Base-by-base conservation (phyloP, 1,140 invertebrate genomes). In the Calycopis cecrops region DNA sequence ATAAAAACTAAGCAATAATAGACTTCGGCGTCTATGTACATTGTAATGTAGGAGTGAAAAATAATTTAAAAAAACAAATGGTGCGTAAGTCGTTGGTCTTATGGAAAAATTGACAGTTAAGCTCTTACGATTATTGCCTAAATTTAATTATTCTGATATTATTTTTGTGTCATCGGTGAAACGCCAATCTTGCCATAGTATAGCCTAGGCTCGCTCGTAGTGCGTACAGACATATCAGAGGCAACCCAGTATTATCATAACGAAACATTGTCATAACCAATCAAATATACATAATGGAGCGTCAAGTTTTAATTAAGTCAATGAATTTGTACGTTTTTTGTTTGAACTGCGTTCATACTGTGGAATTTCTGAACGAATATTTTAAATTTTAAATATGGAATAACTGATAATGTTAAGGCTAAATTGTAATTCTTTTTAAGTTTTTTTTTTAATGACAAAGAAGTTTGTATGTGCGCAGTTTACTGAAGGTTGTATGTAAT, bases 1-100 rank as follows among this genome's bases (percentile, higher is more conserved):
- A 78, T 86, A 86, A 86, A 87, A 87, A 84, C 69, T 85, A 85
- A 87, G 84, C 84, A 87, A 87, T 87, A 87, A 85, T 87, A 87
- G 84, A 71, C 84, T 67, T 67, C 70, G 75, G 62, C 60, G 82
- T 84, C 84, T 87, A 85, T 87, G 79, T 85, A 83, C 71, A 76
- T 85, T 87, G 76, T 86, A 84, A 79, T 61, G 77, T 85, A 82
- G 79, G 69, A 75, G 70, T 78, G 77, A 78, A 79, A 76, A 68
- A 75, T 74, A 67, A 60, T 70, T 77, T 73, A 69, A 83, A 65
- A 62, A 58, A 76, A 85, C 81, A 76, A 87, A 87, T 85, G 84
- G 81, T 87, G 84, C 84, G 80, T 66, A 69, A 73, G 62, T 79
- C 71, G 80, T 82, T 75, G 71, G 72, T 82, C 76, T 82, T 83